Percentiles rank a stretch among this genome's conserved stretches.
phyloP scores from a whole-genome alignment of 2,113 vertebrate species.

The Mesocricetus auratus region DNA sequence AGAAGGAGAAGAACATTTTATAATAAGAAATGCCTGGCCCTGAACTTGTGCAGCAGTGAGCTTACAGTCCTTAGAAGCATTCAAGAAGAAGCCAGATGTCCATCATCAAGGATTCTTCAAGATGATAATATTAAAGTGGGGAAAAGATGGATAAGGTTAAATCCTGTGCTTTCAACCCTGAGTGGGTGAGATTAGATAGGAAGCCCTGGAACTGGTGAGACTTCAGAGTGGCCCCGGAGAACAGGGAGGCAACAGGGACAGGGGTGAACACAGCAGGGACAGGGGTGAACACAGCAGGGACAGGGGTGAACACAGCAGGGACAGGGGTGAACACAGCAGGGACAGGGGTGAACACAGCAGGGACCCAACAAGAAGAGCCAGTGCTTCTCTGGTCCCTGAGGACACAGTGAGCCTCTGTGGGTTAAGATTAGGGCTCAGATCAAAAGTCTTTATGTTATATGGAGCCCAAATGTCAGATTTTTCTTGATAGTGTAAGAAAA shows the following conservation, averaged over 20 bases:
- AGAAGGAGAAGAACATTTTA: not conserved
- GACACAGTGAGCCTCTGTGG: not conserved
- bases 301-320: not conserved
- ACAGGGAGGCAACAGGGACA: not conserved
- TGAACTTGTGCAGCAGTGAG: slow-evolving; percentile 5
- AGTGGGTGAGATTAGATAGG: not conserved
- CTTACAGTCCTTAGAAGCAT: not conserved
- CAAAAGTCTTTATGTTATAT: not conserved
- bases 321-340: not conserved
- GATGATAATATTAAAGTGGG: not conserved
- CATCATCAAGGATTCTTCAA: slow-evolving; percentile 26
- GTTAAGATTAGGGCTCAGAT: not conserved
- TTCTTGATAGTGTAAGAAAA: not conserved
- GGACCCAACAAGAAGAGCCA: not conserved
- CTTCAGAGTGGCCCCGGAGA: not conserved
- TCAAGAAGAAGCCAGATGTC: not conserved
- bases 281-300: not conserved
- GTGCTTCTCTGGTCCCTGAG: not conserved
- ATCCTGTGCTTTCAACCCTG: not conserved
- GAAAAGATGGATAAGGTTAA: not conserved
- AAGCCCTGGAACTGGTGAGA: not conserved
- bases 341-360: not conserved
- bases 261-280: not conserved
- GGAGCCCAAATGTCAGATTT: not conserved
- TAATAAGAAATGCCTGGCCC: not conserved